Evolutionary conservation across 1,140 invertebrate genomes (phyloP), one percentile per base, ranked within the genome.

Genomic region (Micrasema minimum): DNA sequence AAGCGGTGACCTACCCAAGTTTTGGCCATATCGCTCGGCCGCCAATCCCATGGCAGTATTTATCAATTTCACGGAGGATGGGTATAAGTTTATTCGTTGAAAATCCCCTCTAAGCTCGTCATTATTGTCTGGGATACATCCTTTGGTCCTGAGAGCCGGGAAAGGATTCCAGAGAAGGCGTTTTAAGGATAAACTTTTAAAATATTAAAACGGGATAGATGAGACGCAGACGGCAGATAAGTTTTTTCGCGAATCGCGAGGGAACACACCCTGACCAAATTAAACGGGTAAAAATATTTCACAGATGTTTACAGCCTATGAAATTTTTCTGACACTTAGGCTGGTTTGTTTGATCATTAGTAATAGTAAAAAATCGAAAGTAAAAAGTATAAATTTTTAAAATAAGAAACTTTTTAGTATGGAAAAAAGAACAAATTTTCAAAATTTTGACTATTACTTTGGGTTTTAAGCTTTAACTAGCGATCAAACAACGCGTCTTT

Each of bases 21-120:
- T 57, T 57, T 57, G 53, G 23, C 37, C 53, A 31, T 18, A 37
- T 57, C 43, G 43, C 23, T 31, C 46, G 14, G 35, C 31, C 16
- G 45, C 45, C 31, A 48, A 69, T 69, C 41, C 53, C 66, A 48
- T 4, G 5, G 53, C 41, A 48, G 41, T 69, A 69, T 69, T 67
- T 69, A 69, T 69, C 66, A 59, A 69, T 69, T 69, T 69, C 66
- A 69, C 66, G 66, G 66, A 14, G 66, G 53, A 22, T 61, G 66
- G 38, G 43, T 48, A 7, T 23, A 31, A 38, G 18, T 18, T 38
- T 59, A 41, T 59, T 59, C 55, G 9, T 18, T 35, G 55, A 59
- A 59, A 59, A 59, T 59, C 55, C 55, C 12, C 11, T 22, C 55
- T 38, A 38, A 59, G 55, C 55, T 35, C 14, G 26, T 64, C 64